Evolutionary conservation across 2,888 invertebrate genomes (phyloP), one percentile per base, ranked within the genome.

Genomic region (Coelogynopora nodosa): DNA sequence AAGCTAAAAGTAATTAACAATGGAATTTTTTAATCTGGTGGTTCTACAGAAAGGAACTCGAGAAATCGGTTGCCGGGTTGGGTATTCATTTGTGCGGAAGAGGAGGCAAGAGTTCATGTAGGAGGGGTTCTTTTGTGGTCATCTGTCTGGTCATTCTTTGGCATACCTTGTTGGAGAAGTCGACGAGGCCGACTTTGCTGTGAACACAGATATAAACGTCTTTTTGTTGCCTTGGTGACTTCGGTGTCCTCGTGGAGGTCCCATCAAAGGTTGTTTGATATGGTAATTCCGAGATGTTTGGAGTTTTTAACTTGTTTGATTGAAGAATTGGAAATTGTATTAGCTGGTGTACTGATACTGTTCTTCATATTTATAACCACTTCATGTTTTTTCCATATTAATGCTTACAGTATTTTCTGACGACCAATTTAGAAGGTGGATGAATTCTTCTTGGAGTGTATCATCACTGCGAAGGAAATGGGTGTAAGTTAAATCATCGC

Each of bases 381-480:
- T 74, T 74, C 74, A n/a, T 74, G 74, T 5, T 74, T 74, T 74
- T 74, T 74, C 74, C 27, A 74, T 74, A 26, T 74, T 74, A 23
- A 74, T 74, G 74, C 74, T 74, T 74, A 13, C 18, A 74, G 74
- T 74, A 26, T 74, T 74, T 74, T 74, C 74, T 74, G 74, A 74
- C 74, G 74, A 74, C 74, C 74, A 74, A 26, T 74, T 74, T 74
- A 74, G 74, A 74, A 74, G 74, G 2, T 74, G 74, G 74, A 23
- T 74, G 27, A 74, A 74, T 74, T 74, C 74, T 74, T 74, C 27
- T 74, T 74, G 74, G 23, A 74, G 74, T 23, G 74, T 2, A 74
- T 74, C 74, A 74, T 74, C 74, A 10, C 23, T 26, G 18, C 74
- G 18, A 23, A 74, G 74, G 74, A 74, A 5, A 23, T 23, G 74